Percentiles rank a stretch among this genome's conserved stretches.
Conservation (phyloP, 2,888 invertebrate species). For the Cremastinae sp. region DNA sequence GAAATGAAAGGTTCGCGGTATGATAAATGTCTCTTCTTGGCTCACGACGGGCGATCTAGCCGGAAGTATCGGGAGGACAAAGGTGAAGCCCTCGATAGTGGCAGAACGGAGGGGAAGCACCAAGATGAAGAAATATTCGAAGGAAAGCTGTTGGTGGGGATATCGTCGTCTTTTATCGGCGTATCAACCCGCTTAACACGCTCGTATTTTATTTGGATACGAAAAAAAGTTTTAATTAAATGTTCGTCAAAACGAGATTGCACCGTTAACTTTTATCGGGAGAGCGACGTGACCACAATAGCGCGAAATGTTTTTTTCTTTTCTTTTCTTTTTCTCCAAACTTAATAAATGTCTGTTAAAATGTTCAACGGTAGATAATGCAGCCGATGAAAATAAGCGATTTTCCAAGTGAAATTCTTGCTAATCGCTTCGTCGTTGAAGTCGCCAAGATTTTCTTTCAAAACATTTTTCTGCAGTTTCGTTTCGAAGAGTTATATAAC, state of each 20-base stretch:
- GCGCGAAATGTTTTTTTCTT: too few relatives aligned
- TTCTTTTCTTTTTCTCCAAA: too few relatives aligned
- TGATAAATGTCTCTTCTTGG: too few relatives aligned
- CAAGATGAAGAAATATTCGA: not conserved
- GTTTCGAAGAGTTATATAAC: too few relatives aligned
- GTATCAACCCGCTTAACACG: constrained; percentile 52
- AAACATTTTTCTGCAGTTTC: too few relatives aligned
- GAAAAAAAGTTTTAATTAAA: constrained; percentile 70
- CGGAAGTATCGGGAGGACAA: not conserved
- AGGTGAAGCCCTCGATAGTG: not conserved
- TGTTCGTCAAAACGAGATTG: constrained; percentile 61
- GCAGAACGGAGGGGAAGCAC: not conserved
- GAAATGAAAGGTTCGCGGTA: too few relatives aligned
- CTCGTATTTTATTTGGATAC: constrained; percentile 62
- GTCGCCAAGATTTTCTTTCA: too few relatives aligned
- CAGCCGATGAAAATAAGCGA: too few relatives aligned
- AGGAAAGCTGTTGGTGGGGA: not conserved
- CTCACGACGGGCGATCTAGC: not conserved
- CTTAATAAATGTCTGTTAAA: too few relatives aligned
- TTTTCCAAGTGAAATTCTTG: too few relatives aligned
- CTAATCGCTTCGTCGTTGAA: too few relatives aligned
- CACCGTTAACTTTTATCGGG: constrained; percentile 63
- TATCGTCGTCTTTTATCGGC: constrained; percentile 55
- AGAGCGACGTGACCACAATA: constrained; percentile 50
- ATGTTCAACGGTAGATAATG: too few relatives aligned